Evolutionary conservation across 2,113 vertebrate species (phyloP).

Genomic region (Etheostoma cragini): DNA sequence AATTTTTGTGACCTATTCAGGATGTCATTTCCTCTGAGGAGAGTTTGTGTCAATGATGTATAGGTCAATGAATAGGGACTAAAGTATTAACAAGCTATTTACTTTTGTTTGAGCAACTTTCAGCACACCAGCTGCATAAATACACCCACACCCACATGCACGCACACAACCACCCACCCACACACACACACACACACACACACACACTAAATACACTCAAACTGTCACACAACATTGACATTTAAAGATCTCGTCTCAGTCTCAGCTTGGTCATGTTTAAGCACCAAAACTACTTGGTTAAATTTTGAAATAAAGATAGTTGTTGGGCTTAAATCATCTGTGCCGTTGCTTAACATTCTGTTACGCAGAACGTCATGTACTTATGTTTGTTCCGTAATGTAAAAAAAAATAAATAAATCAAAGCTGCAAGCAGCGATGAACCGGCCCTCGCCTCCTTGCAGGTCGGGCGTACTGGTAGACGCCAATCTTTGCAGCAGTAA

Average conservation of each 20-base stretch:
- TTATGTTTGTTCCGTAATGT: too few species aligned
- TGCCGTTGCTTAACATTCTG: too few species aligned
- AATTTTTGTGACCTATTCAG: slow-evolving; percentile 28
- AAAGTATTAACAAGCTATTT: not conserved
- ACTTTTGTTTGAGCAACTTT: not conserved
- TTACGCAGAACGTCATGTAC: too few species aligned
- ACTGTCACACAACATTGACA: not conserved
- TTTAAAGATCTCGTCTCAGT: not conserved
- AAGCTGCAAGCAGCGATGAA: too few species aligned
- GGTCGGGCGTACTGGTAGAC: too few species aligned
- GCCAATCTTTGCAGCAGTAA: too few species aligned
- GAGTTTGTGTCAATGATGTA: slow-evolving; percentile 6
- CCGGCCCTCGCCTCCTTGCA: too few species aligned
- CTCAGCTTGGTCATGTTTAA: too few species aligned
- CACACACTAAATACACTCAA: not conserved
- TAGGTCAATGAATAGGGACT: not conserved
- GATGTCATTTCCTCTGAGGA: slow-evolving; percentile 30
- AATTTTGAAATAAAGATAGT: too few species aligned
- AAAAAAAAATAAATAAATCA: too few species aligned
- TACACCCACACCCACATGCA: not conserved
- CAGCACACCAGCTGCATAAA: not conserved
- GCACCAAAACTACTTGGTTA: too few species aligned
- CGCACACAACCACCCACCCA: not conserved
- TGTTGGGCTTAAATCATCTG: too few species aligned
- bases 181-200: not conserved